phyloP scores from a whole-genome alignment of 2,888 invertebrate species.

The Anticlea derivata region DNA sequence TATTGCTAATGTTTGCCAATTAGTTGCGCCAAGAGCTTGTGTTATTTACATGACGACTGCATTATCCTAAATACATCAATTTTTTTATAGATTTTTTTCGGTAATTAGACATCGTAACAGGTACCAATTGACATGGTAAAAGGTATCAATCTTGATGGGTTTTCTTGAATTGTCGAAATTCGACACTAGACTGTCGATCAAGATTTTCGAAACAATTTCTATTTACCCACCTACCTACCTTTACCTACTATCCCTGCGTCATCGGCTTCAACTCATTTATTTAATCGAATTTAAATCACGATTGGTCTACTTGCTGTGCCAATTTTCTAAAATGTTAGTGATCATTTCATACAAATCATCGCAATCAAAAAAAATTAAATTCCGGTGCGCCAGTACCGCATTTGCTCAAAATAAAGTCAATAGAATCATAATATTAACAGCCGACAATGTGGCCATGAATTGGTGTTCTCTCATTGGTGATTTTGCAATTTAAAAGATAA shows the following conservation, averaged over 20 bases:
- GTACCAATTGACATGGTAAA: no score
- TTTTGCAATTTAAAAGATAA: conserved; percentile 44
- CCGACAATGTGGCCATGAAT: conserved; percentile 30
- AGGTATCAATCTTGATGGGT: no score
- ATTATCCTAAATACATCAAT: conserved; percentile 12
- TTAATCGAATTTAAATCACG: neutral
- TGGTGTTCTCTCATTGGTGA: conserved; percentile 35
- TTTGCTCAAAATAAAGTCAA: conserved; percentile 19
- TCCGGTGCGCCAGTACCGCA: neutral
- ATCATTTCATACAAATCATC: neutral
- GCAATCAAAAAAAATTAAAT: neutral
- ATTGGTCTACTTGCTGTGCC: neutral
- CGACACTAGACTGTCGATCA: no score
- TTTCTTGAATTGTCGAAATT: no score
- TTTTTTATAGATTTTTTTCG: neutral
- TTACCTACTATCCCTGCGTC: neutral
- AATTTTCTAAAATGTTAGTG: neutral
- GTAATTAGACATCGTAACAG: no score
- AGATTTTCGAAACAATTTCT: no score
- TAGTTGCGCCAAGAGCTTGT: conserved; percentile 60
- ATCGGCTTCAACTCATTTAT: neutral
- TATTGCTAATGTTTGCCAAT: conserved; percentile 70
- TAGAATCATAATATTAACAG: conserved; percentile 17
- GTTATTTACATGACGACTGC: conserved; percentile 39
- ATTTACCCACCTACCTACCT: no score